Evolutionary conservation across 2,113 vertebrate species (phyloP).

Genomic region (Galemys pyrenaicus): DNA sequence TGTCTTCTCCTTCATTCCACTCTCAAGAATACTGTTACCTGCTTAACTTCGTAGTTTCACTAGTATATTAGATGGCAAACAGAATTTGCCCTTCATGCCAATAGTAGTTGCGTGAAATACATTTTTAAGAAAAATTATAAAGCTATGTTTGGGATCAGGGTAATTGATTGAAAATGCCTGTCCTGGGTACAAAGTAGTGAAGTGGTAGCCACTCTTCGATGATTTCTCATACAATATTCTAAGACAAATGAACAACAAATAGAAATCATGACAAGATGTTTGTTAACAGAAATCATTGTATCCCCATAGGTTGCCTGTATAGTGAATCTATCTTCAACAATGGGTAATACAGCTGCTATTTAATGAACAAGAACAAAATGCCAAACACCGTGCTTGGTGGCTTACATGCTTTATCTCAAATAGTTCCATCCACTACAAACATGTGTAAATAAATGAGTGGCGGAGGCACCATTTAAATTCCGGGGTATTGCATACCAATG

Average conservation of each 20-base stretch:
- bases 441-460: not conserved
- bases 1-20: not conserved
- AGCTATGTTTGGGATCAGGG: not conserved
- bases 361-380: constrained; percentile 18
- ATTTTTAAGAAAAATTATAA: constrained; percentile 48
- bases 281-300: constrained; percentile 4
- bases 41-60: not conserved
- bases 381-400: not conserved
- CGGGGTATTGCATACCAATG: not conserved
- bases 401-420: not conserved
- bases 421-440: not conserved
- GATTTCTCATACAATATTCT: constrained; percentile 37
- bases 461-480: not conserved
- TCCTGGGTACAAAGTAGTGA: not conserved
- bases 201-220: not conserved
- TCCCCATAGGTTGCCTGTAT: not conserved
- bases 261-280: constrained; percentile 22
- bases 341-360: not conserved
- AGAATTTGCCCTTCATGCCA: constrained; percentile 52
- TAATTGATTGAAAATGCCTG: constrained; percentile 47
- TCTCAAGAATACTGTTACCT: not conserved
- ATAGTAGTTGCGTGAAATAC: constrained; percentile 48
- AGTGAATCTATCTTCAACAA: constrained; percentile 40
- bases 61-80: constrained; percentile 25
- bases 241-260: constrained; percentile 47